Base-by-base conservation (phyloP, 1,140 invertebrate genomes). In the Halyomorpha halys region DNA sequence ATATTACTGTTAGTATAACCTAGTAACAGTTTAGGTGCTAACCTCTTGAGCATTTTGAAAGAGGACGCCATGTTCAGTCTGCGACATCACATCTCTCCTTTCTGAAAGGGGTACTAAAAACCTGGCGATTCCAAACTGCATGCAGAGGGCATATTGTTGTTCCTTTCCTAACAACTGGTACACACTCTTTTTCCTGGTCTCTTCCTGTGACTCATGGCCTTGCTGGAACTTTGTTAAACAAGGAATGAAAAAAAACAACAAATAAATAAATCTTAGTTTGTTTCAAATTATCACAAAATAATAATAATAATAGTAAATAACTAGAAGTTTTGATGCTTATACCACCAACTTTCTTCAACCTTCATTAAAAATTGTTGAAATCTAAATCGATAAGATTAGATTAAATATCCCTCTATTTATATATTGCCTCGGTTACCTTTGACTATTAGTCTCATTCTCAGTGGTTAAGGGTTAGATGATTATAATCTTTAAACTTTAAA, bases 41-140 rank as follows among this genome's bases (percentile, higher is more conserved):
- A 83, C 83, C 76, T 91, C 89, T 73, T 90, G 87, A 62, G 86
- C 80, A 73, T 91, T 91, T 75, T 91, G 89, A 72, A 90, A 91
- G 14, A 91, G 76, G 11, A 85, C 80, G 71, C 83, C 79, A 73
- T 90, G 87, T 70, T 91, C 87, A 27, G 80, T 80, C 4, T 82
- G 78, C 0, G 83, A 82, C 16, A 90, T 81, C 2, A 90, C 76
- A 68, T 91, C 88, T 53, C 81, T 81, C 62, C 85, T 79, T 69
- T 90, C 86, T 3, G 81, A 76, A 62, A 90, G 69, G 0, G 87
- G 85, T 6, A 81, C 81, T 16, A 87, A 80, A 70, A 89, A 90
- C 62, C 86, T 80, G 39, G 84, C 79, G 9, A 89, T 76, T 2
- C 87, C 87, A 69, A 86, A 89, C 68, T 89, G 86, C 61, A 91